Evolutionary conservation across 2,113 vertebrate genomes (phyloP).

Genomic region (Axis porcinus): DNA sequence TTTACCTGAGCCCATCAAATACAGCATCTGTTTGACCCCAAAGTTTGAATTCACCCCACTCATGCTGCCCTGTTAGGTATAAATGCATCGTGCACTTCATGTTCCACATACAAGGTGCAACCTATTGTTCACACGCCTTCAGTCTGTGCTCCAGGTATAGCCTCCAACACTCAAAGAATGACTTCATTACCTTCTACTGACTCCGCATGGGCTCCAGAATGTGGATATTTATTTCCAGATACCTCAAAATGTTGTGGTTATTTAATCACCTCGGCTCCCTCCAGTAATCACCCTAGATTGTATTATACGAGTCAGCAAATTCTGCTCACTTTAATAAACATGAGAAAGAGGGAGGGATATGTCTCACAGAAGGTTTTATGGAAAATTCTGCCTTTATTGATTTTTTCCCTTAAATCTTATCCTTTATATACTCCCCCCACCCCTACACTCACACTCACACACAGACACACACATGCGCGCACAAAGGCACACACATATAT

Average conservation of each 20-base stretch:
- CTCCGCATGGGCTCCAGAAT: constrained; percentile 37
- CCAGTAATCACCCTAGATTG: constrained; percentile 76
- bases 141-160: background rate
- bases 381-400: constrained; percentile 80
- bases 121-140: background rate
- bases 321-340: constrained; percentile 81
- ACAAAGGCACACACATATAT: background rate
- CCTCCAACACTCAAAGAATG: constrained; percentile 32
- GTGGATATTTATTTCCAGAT: constrained; percentile 72
- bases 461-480: background rate
- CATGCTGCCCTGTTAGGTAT: too few relatives aligned
- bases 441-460: background rate
- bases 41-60: background rate
- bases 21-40: background rate
- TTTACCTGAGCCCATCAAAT: background rate
- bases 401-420: constrained; percentile 71
- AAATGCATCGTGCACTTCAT: background rate
- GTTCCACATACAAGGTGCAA: background rate
- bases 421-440: constrained; percentile 59
- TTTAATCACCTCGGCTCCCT: constrained; percentile 77
- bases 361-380: constrained; percentile 78
- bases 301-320: constrained; percentile 80
- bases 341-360: constrained; percentile 78
- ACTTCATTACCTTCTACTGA: constrained; percentile 15
- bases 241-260: constrained; percentile 69